Evolutionary conservation across 2,888 invertebrate species (phyloP).

Genomic region (Onthophagus sagittarius): DNA sequence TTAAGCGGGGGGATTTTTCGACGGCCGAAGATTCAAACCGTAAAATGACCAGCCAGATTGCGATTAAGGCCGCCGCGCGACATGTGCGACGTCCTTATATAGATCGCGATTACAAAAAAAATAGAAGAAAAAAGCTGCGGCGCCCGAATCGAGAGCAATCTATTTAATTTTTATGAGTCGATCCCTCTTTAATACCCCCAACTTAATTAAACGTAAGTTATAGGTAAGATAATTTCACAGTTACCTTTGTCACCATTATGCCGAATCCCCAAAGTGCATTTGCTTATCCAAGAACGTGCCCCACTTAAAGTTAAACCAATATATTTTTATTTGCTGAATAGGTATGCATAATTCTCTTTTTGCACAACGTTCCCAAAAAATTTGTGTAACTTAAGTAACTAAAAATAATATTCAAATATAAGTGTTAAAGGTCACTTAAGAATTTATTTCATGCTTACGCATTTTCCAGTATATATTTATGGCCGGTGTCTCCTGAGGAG

Average conservation of each 20-base stretch:
- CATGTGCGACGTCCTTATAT: slow-evolving; percentile 9
- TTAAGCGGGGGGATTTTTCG: slow-evolving; percentile 2
- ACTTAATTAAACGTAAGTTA: background rate
- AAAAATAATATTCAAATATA: too few species aligned
- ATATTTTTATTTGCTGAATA: too few species aligned
- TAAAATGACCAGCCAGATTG: background rate
- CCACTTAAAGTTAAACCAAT: too few species aligned
- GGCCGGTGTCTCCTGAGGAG: too few species aligned
- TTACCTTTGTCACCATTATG: background rate
- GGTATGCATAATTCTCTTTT: too few species aligned
- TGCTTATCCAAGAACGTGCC: background rate
- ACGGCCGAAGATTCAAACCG: background rate
- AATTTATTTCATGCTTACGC: too few species aligned
- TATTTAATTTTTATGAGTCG: background rate
- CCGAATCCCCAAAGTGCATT: background rate
- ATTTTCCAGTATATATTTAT: too few species aligned
- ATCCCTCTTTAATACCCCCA: background rate
- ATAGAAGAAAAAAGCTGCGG: background rate
- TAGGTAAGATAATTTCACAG: background rate
- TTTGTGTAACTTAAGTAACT: too few species aligned
- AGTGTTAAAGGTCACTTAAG: too few species aligned
- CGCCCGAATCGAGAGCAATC: background rate
- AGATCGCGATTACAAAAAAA: background rate
- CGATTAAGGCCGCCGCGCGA: slow-evolving; percentile 2
- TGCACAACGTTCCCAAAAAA: too few species aligned